Evolutionary conservation across 2,113 vertebrate genomes (phyloP), one percentile per base, ranked within the genome.

Genomic region (Nasalis larvatus): DNA sequence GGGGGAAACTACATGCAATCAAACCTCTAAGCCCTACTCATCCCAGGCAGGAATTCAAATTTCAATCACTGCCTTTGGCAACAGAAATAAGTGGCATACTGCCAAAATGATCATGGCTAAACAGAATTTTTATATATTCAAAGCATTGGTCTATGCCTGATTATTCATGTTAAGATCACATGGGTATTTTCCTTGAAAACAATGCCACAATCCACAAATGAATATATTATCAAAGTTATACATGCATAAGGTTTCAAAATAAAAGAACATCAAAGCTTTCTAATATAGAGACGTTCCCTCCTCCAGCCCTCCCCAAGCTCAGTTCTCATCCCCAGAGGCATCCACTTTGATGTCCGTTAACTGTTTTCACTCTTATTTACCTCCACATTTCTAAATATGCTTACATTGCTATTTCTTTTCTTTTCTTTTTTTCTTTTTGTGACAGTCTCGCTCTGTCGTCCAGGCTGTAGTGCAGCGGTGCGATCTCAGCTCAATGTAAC

Each of bases 171-270:
- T 40, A 82, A 27, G 68, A 78, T 49, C 73, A 69, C 18, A 37
- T 45, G 3, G 45, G 30, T 63, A 76, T 56, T 76, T 81, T 93
- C 71, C 83, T 76, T 37, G 32, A 93, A 86, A 96, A 89, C 77
- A 93, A 85, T 45, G n/a, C n/a, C n/a, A n/a, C n/a, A n/a, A 91
- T 40, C 40, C 82, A 94, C 47, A 87, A 93, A 91, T 76, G n/a
- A 95, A 82, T 30, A 88, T 30, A 87, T 37, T 87, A 91, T 49
- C 83, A 60, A 87, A 77, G 82, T 73, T 77, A 69, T 95, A 84
- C 6, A 68, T 54, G 47, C 21, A 80, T 49, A 90, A 84, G 23
- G 9, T 80, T 87, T 80, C 45, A 87, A 94, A 85, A 73, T 52
- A 52, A 92, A 83, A 0, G 32, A 84, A 66, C 10, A 86, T 30